A percentile compares a stretch with the other conserved stretches of the same genome.
These are phyloP conservation scores for Nothocercus julius DNA, from an alignment of 2,113 vertebrate species.

Conservation along the genomic window DNA sequence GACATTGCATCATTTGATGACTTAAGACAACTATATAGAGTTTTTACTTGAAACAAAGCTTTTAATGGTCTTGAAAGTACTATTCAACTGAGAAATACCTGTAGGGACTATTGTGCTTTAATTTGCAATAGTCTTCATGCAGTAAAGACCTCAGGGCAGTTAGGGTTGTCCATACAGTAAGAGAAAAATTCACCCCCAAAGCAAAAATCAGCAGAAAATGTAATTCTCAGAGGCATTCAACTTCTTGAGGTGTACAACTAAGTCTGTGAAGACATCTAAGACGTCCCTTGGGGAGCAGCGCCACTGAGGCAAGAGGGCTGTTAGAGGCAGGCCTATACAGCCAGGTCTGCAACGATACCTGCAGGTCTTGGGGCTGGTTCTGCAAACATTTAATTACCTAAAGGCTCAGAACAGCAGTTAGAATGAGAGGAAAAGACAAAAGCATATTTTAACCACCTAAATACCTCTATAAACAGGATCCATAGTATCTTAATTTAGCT, in stretches of 20 bases:
- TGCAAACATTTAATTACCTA: background rate
- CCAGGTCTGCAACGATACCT: background rate
- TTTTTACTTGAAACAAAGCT: background rate
- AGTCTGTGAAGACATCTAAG: background rate
- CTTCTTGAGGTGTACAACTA: background rate
- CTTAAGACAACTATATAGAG: background rate
- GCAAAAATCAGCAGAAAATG: background rate
- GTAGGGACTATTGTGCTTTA: background rate
- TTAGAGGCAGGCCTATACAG: background rate
- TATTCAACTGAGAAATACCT: background rate
- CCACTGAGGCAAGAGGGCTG: background rate
- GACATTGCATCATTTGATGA: background rate
- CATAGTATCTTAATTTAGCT: background rate
- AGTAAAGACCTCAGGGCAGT: background rate
- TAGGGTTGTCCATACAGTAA: fast-evolving
- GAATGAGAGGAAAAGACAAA: background rate
- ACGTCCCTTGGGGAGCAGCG: background rate
- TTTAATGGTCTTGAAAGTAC: background rate
- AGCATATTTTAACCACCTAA: background rate
- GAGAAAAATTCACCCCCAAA: background rate
- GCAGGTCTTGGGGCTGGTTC: background rate
- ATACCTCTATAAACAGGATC: background rate
- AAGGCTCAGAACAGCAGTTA: background rate
- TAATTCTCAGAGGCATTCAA: background rate
- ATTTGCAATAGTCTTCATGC: background rate